Percentiles rank a stretch among this genome's conserved stretches.
phyloP scores from a whole-genome alignment of 1,140 invertebrate genomes.

The Pseudomyrmex cubaensis region DNA sequence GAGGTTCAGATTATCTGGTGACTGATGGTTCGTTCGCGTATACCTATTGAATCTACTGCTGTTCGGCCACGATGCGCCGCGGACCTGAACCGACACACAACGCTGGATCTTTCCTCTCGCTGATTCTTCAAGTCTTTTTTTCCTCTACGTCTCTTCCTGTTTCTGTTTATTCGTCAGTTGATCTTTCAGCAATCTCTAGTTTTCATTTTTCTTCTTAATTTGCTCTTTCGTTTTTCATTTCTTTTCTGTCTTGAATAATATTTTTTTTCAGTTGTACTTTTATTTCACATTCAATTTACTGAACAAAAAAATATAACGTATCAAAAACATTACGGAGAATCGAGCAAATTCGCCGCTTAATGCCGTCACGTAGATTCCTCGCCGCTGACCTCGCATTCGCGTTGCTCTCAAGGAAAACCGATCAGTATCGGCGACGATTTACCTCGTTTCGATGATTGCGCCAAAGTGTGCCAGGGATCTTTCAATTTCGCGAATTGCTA shows the following conservation, averaged over 20 bases:
- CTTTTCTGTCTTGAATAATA: conserved; percentile 9
- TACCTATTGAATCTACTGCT: conserved; percentile 70
- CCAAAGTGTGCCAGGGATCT: conserved; percentile 48
- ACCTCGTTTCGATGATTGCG: conserved; percentile 62
- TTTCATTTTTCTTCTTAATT: neutral
- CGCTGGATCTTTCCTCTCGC: conserved; percentile 46
- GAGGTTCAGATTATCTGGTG: conserved; percentile 77
- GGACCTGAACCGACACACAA: conserved; percentile 60
- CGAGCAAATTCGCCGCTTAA: conserved; percentile 71
- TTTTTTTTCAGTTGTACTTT: neutral
- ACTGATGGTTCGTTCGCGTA: conserved; percentile 76
- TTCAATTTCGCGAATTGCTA: conserved; percentile 68
- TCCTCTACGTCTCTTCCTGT: conserved; percentile 4
- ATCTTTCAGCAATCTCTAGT: conserved; percentile 19
- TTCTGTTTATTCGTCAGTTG: neutral
- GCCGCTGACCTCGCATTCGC: conserved; percentile 54
- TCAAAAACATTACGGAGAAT: conserved; percentile 62
- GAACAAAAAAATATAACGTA: too few species aligned
- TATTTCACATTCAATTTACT: neutral
- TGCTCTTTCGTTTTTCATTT: conserved; percentile 5
- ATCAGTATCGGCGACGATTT: conserved; percentile 65
- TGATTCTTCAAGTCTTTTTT: conserved; percentile 40
- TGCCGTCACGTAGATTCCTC: conserved; percentile 73
- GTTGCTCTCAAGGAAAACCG: conserved; percentile 53
- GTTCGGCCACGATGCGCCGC: conserved; percentile 60